Evolutionary conservation across 2,888 invertebrate species (phyloP).

Genomic region (Hartigia nigra): DNA sequence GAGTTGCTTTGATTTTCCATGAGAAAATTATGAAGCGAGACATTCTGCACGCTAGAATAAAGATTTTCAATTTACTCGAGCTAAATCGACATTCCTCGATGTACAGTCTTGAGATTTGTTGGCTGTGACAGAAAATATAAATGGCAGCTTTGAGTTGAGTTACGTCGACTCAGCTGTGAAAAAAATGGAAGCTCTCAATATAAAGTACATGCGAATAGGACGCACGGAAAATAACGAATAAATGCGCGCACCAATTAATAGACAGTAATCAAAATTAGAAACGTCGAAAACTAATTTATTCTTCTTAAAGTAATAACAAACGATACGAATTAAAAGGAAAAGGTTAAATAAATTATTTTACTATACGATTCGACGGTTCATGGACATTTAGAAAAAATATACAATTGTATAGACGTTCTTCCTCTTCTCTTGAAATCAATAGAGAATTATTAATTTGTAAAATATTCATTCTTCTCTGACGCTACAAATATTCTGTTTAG

Average conservation of each 20-base stretch:
- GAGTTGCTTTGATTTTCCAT: background rate
- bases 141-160: background rate
- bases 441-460: background rate
- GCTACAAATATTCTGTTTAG: background rate
- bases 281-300: background rate
- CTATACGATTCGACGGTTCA: background rate
- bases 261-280: background rate
- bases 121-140: background rate
- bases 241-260: background rate
- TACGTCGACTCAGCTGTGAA: background rate
- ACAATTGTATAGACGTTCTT: background rate
- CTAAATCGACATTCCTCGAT: background rate
- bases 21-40: background rate
- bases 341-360: background rate
- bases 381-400: background rate
- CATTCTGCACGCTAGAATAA: background rate
- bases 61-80: background rate
- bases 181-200: background rate
- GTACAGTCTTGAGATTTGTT: background rate
- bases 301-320: background rate
- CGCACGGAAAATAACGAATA: background rate
- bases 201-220: too few species aligned
- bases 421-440: background rate
- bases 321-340: background rate
- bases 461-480: background rate